phyloP scores from a whole-genome alignment of 1,140 invertebrate species.

The Drosophila equinoxialis region DNA sequence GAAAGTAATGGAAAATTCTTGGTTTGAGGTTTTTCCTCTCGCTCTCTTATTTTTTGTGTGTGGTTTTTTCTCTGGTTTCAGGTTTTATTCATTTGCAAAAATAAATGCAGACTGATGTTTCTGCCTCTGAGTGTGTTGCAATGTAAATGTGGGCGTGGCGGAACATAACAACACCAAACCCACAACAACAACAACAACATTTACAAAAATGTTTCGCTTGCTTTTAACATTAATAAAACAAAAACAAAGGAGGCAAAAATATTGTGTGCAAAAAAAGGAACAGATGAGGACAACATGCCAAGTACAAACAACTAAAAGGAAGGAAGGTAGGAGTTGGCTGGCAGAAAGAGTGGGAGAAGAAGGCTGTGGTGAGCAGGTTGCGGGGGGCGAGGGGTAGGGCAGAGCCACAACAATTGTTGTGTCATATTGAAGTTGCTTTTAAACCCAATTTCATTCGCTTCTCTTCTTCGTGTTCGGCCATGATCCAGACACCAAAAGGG shows the following conservation, averaged over 20 bases:
- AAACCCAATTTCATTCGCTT: neutral
- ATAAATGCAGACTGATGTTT: constrained; percentile 1
- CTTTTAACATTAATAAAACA: constrained; percentile 12
- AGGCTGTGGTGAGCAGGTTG: no score
- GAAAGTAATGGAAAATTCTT: neutral
- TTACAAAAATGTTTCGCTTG: constrained; percentile 14
- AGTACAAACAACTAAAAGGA: neutral
- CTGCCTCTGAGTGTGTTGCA: neutral
- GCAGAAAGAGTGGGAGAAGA: neutral
- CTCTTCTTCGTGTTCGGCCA: neutral
- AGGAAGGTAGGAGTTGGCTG: no score
- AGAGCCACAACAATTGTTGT: neutral
- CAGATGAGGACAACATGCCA: neutral
- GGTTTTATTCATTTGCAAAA: constrained; percentile 7
- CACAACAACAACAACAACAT: no score
- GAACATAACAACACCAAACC: neutral
- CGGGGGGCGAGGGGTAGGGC: neutral
- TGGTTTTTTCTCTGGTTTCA: neutral
- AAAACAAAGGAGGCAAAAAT: constrained; percentile 15
- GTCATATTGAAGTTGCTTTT: constrained; percentile 3
- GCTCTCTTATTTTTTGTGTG: no score
- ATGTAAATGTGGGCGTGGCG: neutral
- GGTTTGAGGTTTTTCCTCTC: neutral
- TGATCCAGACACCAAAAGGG: neutral
- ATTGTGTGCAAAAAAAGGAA: neutral